Evolutionary conservation across 1,140 invertebrate genomes (phyloP).

Genomic region (Augochlora pura): DNA sequence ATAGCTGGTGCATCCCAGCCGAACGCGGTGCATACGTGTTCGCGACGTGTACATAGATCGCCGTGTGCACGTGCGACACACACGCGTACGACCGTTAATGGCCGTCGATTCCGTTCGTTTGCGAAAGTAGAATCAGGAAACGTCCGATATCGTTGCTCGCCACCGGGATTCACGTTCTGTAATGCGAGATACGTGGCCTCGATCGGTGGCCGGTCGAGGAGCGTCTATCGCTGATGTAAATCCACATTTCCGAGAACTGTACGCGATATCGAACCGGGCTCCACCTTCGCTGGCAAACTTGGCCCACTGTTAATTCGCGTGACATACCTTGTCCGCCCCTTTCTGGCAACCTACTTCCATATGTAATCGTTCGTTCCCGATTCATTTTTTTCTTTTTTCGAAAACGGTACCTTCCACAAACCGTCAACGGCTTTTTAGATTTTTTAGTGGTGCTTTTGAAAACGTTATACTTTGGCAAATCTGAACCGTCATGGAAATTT

Average conservation of each 20-base stretch:
- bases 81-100: neutral
- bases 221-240: constrained; percentile 14
- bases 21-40: neutral
- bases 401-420: too few species aligned
- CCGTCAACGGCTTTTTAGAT: too few species aligned
- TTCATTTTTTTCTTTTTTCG: too few species aligned
- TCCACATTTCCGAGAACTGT: neutral
- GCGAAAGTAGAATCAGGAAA: constrained; percentile 33
- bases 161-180: constrained; percentile 11
- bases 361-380: too few species aligned
- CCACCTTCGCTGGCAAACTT: too few species aligned
- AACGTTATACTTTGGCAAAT: too few species aligned
- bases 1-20: neutral
- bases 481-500: too few species aligned
- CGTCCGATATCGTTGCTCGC: constrained; percentile 33
- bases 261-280: neutral
- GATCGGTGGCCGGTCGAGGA: constrained; percentile 28
- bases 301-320: too few species aligned
- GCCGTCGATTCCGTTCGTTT: constrained; percentile 34
- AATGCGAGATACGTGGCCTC: constrained; percentile 31
- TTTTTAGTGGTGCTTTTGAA: too few species aligned
- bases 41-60: neutral
- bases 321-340: too few species aligned
- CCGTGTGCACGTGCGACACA: neutral
- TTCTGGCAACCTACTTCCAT: too few species aligned